phyloP scores from a whole-genome alignment of 2,113 vertebrate genomes.

The Labeo rohita region DNA sequence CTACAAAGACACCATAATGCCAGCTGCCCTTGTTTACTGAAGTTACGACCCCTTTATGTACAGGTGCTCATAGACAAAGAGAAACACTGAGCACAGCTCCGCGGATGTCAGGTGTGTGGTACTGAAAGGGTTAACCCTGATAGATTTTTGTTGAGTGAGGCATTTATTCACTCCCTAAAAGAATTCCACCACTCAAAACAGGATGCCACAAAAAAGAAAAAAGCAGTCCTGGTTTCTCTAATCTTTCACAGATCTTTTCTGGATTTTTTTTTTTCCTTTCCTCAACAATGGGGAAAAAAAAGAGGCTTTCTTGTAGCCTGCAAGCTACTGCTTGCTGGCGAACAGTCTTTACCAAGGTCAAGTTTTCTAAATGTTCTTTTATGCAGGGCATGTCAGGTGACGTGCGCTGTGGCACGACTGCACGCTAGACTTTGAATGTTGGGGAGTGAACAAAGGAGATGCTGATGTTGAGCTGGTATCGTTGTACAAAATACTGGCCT shows the following conservation, averaged over 20 bases:
- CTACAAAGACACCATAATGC: neutral
- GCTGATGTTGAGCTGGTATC: neutral
- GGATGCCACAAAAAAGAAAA: slow-evolving; percentile 40
- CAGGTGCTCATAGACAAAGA: slow-evolving; percentile 42
- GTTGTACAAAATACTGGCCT: neutral
- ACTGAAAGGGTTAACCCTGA: slow-evolving; percentile 45
- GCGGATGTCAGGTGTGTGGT: neutral
- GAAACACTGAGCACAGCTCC: slow-evolving; percentile 17
- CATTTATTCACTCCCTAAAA: slow-evolving; percentile 43
- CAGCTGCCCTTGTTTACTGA: neutral
- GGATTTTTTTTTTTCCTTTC: slow-evolving; percentile 24
- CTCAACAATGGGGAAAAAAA: slow-evolving; percentile 33
- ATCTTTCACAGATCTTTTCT: slow-evolving; percentile 49
- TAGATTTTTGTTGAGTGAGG: slow-evolving; percentile 51
- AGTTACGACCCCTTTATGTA: neutral
- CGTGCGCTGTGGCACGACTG: slow-evolving; percentile 3
- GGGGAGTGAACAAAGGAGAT: neutral
- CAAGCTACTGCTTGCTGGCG: slow-evolving; percentile 23
- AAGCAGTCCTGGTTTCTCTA: slow-evolving; percentile 34
- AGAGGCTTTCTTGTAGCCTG: slow-evolving; percentile 20
- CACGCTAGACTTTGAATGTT: slow-evolving; percentile 1
- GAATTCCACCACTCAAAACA: slow-evolving; percentile 49
- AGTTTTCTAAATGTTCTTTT: slow-evolving; percentile 25
- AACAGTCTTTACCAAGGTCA: slow-evolving; percentile 42
- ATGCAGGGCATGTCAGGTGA: slow-evolving; percentile 29